phyloP scores from a whole-genome alignment of 2,888 invertebrate species.

The Ceriagrion tenellum region DNA sequence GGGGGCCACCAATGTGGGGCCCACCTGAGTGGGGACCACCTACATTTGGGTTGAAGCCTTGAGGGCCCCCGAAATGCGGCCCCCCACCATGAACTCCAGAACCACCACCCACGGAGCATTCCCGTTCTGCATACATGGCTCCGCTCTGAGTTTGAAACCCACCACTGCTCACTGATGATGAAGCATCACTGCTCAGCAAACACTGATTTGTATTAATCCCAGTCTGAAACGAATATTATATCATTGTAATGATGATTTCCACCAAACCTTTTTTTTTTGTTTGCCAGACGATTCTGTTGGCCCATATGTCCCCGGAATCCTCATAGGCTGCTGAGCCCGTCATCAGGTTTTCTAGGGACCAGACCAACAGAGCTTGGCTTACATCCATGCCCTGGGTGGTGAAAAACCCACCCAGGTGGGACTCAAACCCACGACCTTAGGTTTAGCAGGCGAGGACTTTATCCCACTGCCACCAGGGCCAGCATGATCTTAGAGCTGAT shows the following conservation, averaged over 20 bases:
- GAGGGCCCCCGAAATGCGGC: slow-evolving; percentile 68
- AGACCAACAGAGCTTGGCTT: no score
- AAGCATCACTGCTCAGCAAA: slow-evolving; percentile 76
- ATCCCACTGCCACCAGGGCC: no score
- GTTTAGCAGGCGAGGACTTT: no score
- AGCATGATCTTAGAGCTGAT: background rate
- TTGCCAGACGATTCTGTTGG: no score
- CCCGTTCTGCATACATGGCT: slow-evolving; percentile 75
- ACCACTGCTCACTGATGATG: slow-evolving; percentile 75
- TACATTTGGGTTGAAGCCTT: background rate
- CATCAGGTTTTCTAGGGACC: no score
- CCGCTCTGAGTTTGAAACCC: slow-evolving; percentile 75
- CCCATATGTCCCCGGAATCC: no score
- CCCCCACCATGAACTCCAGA: slow-evolving; percentile 70
- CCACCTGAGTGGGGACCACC: background rate
- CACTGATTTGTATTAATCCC: slow-evolving; percentile 74
- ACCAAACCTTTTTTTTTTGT: no score
- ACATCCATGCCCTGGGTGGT: no score
- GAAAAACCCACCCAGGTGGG: no score
- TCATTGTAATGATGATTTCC: background rate
- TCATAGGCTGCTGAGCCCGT: no score
- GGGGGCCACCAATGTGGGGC: slow-evolving; percentile 4
- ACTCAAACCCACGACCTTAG: no score
- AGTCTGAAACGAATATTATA: slow-evolving; percentile 69
- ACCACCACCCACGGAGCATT: slow-evolving; percentile 72